Evolutionary conservation across 2,888 invertebrate genomes (phyloP), one percentile per base, ranked within the genome.

Genomic region (Sinopyrophorus schimmeli): DNA sequence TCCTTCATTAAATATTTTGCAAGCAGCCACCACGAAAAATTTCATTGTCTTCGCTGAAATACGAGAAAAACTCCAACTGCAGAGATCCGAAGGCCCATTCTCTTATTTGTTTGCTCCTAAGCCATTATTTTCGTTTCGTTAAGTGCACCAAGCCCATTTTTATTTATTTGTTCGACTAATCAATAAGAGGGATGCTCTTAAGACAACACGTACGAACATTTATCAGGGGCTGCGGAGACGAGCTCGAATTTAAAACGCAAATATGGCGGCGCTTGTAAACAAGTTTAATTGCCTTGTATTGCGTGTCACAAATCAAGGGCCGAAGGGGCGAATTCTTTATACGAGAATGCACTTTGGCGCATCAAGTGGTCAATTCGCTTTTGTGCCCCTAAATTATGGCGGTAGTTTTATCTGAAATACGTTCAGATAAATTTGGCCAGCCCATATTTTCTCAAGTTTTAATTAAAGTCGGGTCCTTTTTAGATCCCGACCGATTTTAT

Each of bases 221-320:
- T 44, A 20, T 31, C 30, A 28, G 28, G 30, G 23, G 31, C 35
- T 42, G 42, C 49, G 41, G 34, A 43, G 31, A 39, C 21, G 32
- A 31, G 41, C 34, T 42, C 51, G 53, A 57, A 56, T 62, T 62
- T 61, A 55, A 62, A 62, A 62, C 59, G 60, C 60, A 60, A 62
- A 64, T 62, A 58, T 53, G 54, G 49, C 38, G 53, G 58, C n/a
- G n/a, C n/a, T 58, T 62, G 62, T 64, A 64, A 66, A 66, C 64
- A 64, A 64, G 59, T 61, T 65, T 65, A 65, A 66, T 66, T 66
- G 61, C 60, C 53, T 47, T 39, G 55, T 57, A 58, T 57, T 58
- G 57, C 55, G 49, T 55, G 52, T 57, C 57, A 64, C 63, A 63
- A 65, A 64, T 63, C 63, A 63, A 60, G 57, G 44, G 54, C 17